Conservation (phyloP, 2,797 vertebrate genomes). For the Hippopotamyrus pictus region DNA sequence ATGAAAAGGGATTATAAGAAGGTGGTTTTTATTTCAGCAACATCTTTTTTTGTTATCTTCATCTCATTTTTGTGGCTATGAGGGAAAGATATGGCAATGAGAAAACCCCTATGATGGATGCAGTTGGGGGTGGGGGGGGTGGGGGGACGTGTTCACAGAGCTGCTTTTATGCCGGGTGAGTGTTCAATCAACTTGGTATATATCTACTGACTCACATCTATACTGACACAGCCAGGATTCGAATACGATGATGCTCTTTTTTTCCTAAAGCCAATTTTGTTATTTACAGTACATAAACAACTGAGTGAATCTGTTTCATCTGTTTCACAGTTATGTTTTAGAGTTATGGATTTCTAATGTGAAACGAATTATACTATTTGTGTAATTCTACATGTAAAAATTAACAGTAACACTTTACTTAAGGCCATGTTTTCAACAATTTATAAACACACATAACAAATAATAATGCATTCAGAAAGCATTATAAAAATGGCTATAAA, state of each 20-base stretch:
- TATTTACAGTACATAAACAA: not conserved
- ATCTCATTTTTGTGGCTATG: slow-evolving; percentile 15
- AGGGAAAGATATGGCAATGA: slow-evolving; percentile 22
- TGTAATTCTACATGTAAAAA: not conserved
- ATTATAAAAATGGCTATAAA: not conserved
- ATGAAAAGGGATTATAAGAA: slow-evolving; percentile 25
- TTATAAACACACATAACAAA: not conserved
- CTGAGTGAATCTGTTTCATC: not conserved
- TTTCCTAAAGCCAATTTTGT: not conserved
- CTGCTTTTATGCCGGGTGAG: slow-evolving; percentile 23
- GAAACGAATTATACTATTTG: not conserved
- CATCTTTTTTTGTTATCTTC: slow-evolving; percentile 5
- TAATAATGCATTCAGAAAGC: not conserved
- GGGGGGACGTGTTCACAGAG: slow-evolving; percentile 19
- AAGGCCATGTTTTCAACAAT: not conserved
- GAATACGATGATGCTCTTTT: not conserved
- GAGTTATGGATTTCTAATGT: not conserved
- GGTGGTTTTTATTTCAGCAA: slow-evolving; percentile 12
- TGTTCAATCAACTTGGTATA: slow-evolving; percentile 7
- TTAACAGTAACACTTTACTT: not conserved
- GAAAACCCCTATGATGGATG: slow-evolving; percentile 23
- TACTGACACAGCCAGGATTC: not conserved
- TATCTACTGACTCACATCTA: not conserved
- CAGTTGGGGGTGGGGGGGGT: not conserved
- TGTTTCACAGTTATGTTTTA: not conserved